Base-by-base conservation (phyloP, 2,113 vertebrate genomes). In the Aldabrachelys gigantea region DNA sequence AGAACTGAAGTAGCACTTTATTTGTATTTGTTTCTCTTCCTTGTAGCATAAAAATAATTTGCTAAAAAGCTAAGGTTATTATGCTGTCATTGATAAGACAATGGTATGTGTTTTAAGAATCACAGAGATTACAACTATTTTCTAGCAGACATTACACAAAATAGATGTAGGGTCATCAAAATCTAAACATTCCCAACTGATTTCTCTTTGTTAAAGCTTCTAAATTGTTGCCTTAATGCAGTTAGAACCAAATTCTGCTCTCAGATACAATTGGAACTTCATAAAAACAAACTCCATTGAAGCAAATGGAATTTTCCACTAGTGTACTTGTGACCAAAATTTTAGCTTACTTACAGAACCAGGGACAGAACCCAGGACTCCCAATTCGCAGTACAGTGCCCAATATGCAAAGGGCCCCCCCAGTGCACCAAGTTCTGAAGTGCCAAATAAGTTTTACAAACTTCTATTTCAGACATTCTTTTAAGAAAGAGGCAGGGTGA, bases 21-120 rank as follows among this genome's bases (percentile, higher is more conserved):
- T 19, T 93, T 50, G 49, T 72, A 69, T 88, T 94, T 95, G 57
- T 50, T 72, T 87, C 83, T 13, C 91, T 91, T 89, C 84, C n/a
- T 62, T 62, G 8, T 53, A 87, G 49, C 14, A 14, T 2, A 5
- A 65, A 94, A 94, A 82, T 19, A 59, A 88, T 88, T 52, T 50
- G 31, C 22, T 35, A 90, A 65, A 49, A 83, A 75, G 65, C 31
- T 38, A 56, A 22, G 44, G 7, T 79, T 85, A 16, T 19, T 72
- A 75, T 91, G 54, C 41, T 88, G 62, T 44, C 56, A 85, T 69
- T 91, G 49, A 91, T 38, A 92, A 31, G 47, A 80, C 79, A 90
- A 65, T 56, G 91, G 79, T 38, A 80, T 52, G 65, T 83, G 29
- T 27, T 87, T 75, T 85, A 86, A 89, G 83, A 86, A 91, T 35